Percentiles rank a stretch among this genome's conserved stretches.
phyloP scores from a whole-genome alignment of 1,140 invertebrate genomes.

The Sitobion miscanthi region DNA sequence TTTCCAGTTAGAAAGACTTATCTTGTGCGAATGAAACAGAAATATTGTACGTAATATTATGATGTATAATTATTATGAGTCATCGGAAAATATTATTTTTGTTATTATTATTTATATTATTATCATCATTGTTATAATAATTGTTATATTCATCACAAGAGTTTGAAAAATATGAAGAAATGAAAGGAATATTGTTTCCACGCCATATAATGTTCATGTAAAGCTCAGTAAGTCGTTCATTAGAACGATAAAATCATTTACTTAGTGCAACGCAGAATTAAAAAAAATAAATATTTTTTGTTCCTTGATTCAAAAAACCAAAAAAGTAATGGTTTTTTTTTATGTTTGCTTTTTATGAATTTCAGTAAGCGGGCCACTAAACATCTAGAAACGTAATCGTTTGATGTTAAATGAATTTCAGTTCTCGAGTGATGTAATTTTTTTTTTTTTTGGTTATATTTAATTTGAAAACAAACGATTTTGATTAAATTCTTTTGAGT shows the following conservation, averaged over 20 bases:
- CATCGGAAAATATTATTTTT: background rate
- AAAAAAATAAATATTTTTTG: background rate
- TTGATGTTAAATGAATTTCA: background rate
- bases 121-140: background rate
- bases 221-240: background rate
- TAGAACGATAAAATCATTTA: background rate
- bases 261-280: background rate
- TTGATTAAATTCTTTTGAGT: background rate
- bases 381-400: background rate
- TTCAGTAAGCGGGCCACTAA: background rate
- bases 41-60: too few species aligned
- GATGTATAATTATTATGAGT: background rate
- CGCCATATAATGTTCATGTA: background rate
- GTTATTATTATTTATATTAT: background rate
- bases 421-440: background rate
- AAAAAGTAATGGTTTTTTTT: background rate
- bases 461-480: background rate
- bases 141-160: background rate
- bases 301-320: background rate
- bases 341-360: background rate
- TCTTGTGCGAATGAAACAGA: fast-evolving
- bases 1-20: background rate
- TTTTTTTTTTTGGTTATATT: background rate
- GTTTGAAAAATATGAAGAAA: background rate
- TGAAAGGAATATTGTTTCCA: background rate